Conservation (phyloP, 2,797 vertebrate species). For the Dicrostonyx torquatus region DNA sequence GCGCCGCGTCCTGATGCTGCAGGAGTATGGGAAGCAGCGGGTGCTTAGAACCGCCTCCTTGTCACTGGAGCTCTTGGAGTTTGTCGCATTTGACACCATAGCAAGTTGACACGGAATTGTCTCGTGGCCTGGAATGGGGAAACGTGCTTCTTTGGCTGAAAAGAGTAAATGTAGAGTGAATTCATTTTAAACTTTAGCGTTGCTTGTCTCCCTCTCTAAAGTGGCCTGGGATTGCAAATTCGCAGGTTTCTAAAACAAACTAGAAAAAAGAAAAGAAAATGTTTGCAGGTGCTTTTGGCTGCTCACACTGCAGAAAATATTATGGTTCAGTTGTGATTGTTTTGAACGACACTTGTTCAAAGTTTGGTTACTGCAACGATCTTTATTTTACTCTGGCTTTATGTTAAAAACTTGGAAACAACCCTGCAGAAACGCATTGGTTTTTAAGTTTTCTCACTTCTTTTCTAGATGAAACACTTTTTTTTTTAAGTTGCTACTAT, state of each 20-base stretch:
- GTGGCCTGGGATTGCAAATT: conserved; percentile 25
- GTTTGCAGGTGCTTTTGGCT: conserved; percentile 17
- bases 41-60: conserved; percentile 50
- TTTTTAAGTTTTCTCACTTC: conserved; percentile 76
- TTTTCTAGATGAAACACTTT: conserved; percentile 68
- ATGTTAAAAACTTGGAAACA: conserved; percentile 66
- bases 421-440: background rate
- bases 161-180: background rate
- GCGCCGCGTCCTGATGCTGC: conserved; percentile 19
- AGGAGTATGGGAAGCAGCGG: conserved; percentile 24
- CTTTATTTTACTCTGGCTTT: conserved; percentile 66
- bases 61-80: conserved; percentile 51
- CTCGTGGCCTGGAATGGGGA: conserved; percentile 40
- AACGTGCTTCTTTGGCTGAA: conserved; percentile 45
- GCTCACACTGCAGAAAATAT: conserved; percentile 33
- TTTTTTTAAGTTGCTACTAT: conserved; percentile 73
- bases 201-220: background rate
- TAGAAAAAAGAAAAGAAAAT: background rate
- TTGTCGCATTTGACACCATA: conserved; percentile 74
- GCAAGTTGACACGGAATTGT: conserved; percentile 73
- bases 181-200: conserved; percentile 48
- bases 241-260: conserved; percentile 17
- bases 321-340: conserved; percentile 2
- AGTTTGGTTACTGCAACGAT: conserved; percentile 65
- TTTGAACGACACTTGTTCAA: conserved; percentile 57